phyloP scores from a whole-genome alignment of 2,797 vertebrate genomes.

The Rhabdophis nuchalis region DNA sequence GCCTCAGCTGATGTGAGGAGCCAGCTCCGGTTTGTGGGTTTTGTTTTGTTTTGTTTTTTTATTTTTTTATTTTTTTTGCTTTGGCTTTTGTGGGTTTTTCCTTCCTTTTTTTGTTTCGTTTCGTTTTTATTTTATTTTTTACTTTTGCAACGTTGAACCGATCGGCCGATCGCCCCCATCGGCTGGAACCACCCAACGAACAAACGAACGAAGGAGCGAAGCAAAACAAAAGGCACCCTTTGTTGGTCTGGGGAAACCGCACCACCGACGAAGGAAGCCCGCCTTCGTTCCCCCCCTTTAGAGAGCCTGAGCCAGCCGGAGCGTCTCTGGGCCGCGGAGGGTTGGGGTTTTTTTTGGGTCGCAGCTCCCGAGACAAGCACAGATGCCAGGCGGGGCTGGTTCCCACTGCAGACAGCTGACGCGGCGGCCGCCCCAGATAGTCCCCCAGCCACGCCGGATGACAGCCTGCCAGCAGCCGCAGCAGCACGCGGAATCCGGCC shows the following conservation, averaged over 20 bases:
- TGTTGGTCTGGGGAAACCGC: not conserved
- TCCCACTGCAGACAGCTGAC: slow-evolving; percentile 72
- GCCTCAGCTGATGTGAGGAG: slow-evolving; percentile 91
- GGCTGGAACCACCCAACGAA: not conserved
- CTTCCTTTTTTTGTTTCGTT: not conserved
- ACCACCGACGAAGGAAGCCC: not conserved
- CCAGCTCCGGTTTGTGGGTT: not conserved
- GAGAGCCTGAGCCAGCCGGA: not conserved
- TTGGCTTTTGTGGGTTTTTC: not conserved
- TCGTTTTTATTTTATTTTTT: not conserved
- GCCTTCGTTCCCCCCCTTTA: too few relatives aligned
- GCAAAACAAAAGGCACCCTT: not conserved
- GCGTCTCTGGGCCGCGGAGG: not conserved
- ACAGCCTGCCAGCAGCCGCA: slow-evolving; percentile 64
- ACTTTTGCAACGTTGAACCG: not conserved
- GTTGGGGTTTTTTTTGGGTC: not conserved
- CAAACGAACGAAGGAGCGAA: not conserved
- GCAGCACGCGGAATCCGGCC: slow-evolving; percentile 57
- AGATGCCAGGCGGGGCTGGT: slow-evolving; percentile 75
- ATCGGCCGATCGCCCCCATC: not conserved
- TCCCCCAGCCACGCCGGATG: slow-evolving; percentile 61
- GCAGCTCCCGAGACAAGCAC: slow-evolving; percentile 55
- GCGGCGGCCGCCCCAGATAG: slow-evolving; percentile 67
- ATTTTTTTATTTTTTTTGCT: not conserved
- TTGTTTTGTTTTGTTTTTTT: not conserved